Percentiles rank a stretch among this genome's conserved stretches.
These are phyloP conservation scores for Chascanopsetta lugubris DNA, from an alignment of 2,113 vertebrate genomes.

Conservation along the genomic window DNA sequence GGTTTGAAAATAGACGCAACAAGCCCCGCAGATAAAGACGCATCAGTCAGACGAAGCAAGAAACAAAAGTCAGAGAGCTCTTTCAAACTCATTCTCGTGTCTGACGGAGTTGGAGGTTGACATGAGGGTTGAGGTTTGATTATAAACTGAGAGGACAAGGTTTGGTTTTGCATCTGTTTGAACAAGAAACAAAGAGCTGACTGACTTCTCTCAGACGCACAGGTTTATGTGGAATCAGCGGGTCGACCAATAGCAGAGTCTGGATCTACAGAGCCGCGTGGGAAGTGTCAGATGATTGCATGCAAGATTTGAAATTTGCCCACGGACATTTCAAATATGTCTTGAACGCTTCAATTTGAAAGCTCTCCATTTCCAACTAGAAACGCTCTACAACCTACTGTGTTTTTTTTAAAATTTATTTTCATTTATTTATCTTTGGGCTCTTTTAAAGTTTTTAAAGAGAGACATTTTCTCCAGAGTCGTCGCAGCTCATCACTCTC, in stretches of 20 bases:
- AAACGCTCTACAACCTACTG: neutral
- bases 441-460: neutral
- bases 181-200: neutral
- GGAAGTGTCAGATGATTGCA: neutral
- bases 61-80: neutral
- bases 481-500: neutral
- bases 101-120: neutral
- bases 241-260: neutral
- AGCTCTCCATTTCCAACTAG: neutral
- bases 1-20: neutral
- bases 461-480: neutral
- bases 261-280: neutral
- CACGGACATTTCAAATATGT: neutral
- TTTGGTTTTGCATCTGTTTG: neutral
- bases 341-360: neutral
- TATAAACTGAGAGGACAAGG: neutral
- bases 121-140: neutral
- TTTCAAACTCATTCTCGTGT: neutral
- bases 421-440: too few relatives aligned
- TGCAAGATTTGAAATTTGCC: neutral
- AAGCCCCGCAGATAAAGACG: neutral
- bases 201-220: neutral
- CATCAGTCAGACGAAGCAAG: neutral
- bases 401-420: neutral
- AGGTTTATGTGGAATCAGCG: neutral